phyloP scores from a whole-genome alignment of 2,888 invertebrate species.

The Charanyca ferruginea region DNA sequence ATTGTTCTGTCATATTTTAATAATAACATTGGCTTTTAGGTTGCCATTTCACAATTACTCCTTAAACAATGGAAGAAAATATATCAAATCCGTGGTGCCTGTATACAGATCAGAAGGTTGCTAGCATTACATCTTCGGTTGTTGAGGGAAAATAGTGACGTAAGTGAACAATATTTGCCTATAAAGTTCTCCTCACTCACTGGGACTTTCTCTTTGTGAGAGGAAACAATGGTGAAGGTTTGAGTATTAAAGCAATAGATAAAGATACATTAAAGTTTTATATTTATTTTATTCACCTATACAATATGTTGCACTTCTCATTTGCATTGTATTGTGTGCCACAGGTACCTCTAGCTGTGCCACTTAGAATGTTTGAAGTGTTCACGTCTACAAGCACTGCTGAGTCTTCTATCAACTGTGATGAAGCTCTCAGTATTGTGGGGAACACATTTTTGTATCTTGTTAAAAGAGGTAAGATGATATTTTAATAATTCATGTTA shows the following conservation, averaged over 20 bases:
- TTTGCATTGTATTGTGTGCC: slow-evolving; percentile 14
- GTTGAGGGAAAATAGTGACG: slow-evolving; percentile 83
- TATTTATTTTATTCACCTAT: not conserved
- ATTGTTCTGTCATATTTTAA: not conserved
- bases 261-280: not conserved
- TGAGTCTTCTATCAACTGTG: slow-evolving; percentile 78
- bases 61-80: slow-evolving; percentile 89
- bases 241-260: not conserved
- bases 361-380: slow-evolving; percentile 95
- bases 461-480: slow-evolving; percentile 88
- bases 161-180: slow-evolving; percentile 57
- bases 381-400: slow-evolving; percentile 91
- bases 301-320: no score
- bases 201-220: no score
- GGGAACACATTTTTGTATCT: slow-evolving; percentile 90
- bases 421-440: slow-evolving; percentile 76
- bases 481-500: not conserved
- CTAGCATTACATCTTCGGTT: slow-evolving; percentile 83
- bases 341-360: slow-evolving; percentile 92
- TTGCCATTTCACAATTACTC: slow-evolving; percentile 89
- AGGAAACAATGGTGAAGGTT: not conserved
- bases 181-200: not conserved
- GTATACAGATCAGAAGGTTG: slow-evolving; percentile 84
- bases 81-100: slow-evolving; percentile 78
- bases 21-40: slow-evolving; percentile 75